Conservation (phyloP, 2,113 vertebrate genomes). For the Toxostoma redivivum region DNA sequence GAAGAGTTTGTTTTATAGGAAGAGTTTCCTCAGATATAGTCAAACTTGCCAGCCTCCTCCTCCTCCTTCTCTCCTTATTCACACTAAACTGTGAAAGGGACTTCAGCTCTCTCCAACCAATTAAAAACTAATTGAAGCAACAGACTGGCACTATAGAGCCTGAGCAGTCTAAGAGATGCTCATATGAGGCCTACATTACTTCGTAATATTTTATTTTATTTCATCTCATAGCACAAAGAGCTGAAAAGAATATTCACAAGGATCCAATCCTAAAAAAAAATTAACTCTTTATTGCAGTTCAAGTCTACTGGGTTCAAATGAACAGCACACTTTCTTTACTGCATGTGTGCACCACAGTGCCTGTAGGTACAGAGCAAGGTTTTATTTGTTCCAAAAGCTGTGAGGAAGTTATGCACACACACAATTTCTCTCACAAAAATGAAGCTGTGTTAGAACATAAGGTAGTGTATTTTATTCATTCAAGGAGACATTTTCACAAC, state of each 20-base stretch:
- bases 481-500: not conserved
- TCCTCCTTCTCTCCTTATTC: slow-evolving; percentile 11
- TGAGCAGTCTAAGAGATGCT: not conserved
- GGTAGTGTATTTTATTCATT: not conserved
- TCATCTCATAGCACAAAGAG: not conserved
- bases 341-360: not conserved
- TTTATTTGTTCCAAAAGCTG: not conserved
- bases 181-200: not conserved
- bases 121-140: slow-evolving; percentile 49
- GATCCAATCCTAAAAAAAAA: not conserved
- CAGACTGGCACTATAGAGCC: not conserved
- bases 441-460: not conserved
- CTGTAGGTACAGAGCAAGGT: not conserved
- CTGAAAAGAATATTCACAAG: not conserved
- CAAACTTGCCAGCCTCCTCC: slow-evolving; percentile 10
- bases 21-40: not conserved
- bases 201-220: slow-evolving; percentile 27
- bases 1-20: not conserved
- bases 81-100: slow-evolving; percentile 34
- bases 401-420: not conserved
- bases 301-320: not conserved
- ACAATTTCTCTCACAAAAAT: not conserved
- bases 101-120: slow-evolving; percentile 23
- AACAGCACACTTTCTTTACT: not conserved
- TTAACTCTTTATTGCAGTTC: not conserved